These are phyloP conservation scores for Varanus salvator DNA, from an alignment of 2,113 vertebrate genomes.

Conservation along the genomic window DNA sequence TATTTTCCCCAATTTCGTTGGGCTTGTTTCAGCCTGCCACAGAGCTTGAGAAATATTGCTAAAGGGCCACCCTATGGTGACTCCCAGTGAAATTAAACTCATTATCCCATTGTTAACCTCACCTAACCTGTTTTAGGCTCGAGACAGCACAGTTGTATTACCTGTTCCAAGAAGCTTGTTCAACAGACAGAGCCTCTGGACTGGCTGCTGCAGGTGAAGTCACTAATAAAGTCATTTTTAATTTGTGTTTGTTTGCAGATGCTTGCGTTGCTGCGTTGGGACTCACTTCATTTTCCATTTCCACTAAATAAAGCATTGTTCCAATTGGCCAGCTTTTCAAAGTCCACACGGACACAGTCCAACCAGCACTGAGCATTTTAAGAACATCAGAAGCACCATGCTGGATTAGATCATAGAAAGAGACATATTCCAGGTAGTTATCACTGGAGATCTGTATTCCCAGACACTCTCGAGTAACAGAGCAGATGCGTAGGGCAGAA, in stretches of 20 bases:
- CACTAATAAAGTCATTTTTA: not conserved
- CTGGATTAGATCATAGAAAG: too few relatives aligned
- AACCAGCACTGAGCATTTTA: not conserved
- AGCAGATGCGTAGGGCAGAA: too few relatives aligned
- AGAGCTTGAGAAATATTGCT: constrained; percentile 71
- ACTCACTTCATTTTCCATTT: not conserved
- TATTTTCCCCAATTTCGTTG: constrained; percentile 62
- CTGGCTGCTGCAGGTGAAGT: not conserved
- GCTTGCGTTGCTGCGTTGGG: not conserved
- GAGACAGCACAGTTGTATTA: constrained; percentile 44
- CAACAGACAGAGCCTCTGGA: not conserved
- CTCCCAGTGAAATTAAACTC: constrained; percentile 74
- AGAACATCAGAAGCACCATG: too few relatives aligned
- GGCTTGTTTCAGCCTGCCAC: constrained; percentile 74
- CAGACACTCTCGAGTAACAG: too few relatives aligned
- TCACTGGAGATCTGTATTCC: too few relatives aligned
- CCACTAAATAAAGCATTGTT: not conserved
- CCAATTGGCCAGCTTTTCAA: not conserved
- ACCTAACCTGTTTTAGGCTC: constrained; percentile 72
- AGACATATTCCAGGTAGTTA: too few relatives aligned
- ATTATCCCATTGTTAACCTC: constrained; percentile 72
- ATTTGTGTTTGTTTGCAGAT: not conserved
- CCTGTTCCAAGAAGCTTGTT: constrained; percentile 42
- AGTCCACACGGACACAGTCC: too few relatives aligned
- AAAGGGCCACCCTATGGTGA: constrained; percentile 63